phyloP scores from a whole-genome alignment of 2,888 invertebrate species.

The Oxyscelio sp. region DNA sequence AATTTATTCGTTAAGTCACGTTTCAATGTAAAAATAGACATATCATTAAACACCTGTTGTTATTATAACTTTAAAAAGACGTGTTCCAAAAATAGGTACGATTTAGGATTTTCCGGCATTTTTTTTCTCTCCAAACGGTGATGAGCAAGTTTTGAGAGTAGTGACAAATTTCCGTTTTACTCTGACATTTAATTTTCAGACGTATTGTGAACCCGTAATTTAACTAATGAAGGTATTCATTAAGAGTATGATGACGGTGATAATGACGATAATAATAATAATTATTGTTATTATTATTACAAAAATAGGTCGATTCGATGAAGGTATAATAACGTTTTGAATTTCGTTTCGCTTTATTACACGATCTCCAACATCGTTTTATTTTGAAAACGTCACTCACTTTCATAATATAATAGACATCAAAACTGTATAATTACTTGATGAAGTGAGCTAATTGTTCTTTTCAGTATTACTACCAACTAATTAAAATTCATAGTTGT shows the following conservation, averaged over 20 bases:
- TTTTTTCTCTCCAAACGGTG: too few species aligned
- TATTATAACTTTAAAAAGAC: too few species aligned
- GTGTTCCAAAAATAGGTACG: too few species aligned
- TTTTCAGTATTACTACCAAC: slow-evolving; percentile 20
- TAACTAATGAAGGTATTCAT: slow-evolving; percentile 53
- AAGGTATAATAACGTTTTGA: slow-evolving; percentile 39
- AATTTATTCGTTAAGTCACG: too few species aligned
- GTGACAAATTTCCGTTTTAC: slow-evolving; percentile 27
- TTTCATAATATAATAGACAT: slow-evolving; percentile 46
- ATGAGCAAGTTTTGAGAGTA: slow-evolving; percentile 6
- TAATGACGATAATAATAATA: too few species aligned
- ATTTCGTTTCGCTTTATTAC: slow-evolving; percentile 54
- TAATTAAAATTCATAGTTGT: slow-evolving; percentile 41
- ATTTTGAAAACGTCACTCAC: slow-evolving; percentile 45
- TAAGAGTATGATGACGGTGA: slow-evolving; percentile 45
- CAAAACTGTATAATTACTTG: slow-evolving; percentile 46
- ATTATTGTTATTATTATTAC: too few species aligned
- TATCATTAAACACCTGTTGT: too few species aligned
- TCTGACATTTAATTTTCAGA: slow-evolving; percentile 49
- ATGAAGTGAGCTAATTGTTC: slow-evolving; percentile 48
- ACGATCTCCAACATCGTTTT: slow-evolving; percentile 32
- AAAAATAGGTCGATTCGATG: slow-evolving; percentile 55
- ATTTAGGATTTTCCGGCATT: too few species aligned
- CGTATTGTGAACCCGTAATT: slow-evolving; percentile 44
- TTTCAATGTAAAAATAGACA: too few species aligned